Evolutionary conservation across 2,797 vertebrate species (phyloP).

Genomic region (Myotis pilosus): DNA sequence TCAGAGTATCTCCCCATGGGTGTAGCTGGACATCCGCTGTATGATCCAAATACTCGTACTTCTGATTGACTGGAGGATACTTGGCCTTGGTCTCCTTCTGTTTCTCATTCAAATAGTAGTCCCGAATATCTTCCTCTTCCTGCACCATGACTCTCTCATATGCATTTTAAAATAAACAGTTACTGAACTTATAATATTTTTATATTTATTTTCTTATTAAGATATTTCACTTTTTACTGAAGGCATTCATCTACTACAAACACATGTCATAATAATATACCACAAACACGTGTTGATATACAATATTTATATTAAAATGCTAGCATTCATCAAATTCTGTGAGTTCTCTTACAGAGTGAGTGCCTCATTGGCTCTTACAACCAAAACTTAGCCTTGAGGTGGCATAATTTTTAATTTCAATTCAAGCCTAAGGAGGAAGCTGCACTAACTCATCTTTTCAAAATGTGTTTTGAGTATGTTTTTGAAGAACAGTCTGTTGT

Average conservation of each 20-base stretch:
- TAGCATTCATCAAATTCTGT: background rate
- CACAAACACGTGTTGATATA: background rate
- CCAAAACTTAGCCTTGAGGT: background rate
- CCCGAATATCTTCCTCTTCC: constrained; percentile 85
- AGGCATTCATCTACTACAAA: background rate
- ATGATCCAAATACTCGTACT: constrained; percentile 87
- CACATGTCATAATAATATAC: background rate
- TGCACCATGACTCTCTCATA: constrained; percentile 53
- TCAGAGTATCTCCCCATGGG: constrained; percentile 93
- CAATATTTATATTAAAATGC: background rate
- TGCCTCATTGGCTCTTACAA: background rate
- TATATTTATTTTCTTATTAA: background rate
- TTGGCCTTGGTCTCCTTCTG: constrained; percentile 89
- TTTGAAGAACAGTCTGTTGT: background rate
- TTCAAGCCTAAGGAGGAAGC: background rate
- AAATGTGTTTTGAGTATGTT: background rate
- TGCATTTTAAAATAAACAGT: background rate
- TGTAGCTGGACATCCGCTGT: constrained; percentile 83
- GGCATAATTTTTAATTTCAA: background rate
- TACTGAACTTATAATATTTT: background rate
- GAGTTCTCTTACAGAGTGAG: background rate
- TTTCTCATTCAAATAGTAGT: constrained; percentile 88
- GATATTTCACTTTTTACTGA: background rate
- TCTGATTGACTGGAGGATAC: constrained; percentile 92
- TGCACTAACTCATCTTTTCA: background rate